These are phyloP conservation scores for Aptenodytes patagonicus DNA, from an alignment of 2,113 vertebrate species.

Conservation along the genomic window DNA sequence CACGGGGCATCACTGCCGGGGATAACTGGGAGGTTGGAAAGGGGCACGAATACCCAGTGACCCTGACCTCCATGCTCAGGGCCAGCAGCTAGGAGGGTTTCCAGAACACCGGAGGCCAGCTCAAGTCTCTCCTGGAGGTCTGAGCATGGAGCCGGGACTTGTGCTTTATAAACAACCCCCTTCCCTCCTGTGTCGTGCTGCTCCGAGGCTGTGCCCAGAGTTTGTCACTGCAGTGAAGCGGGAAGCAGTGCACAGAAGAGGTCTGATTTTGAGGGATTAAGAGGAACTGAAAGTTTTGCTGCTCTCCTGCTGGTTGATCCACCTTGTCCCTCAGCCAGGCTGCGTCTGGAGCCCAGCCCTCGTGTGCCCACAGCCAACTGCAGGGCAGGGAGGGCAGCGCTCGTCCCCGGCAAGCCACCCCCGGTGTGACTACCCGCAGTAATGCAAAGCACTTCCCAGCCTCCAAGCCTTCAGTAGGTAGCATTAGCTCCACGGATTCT, in stretches of 20 bases:
- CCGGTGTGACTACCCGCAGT: fast-evolving
- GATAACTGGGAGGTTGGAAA: background rate
- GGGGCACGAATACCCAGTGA: too few species aligned
- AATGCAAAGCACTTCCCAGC: background rate
- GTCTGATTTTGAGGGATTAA: background rate
- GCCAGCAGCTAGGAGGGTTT: background rate
- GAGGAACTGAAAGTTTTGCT: background rate
- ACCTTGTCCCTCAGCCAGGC: fast-evolving
- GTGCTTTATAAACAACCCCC: background rate
- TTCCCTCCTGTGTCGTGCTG: fast-evolving
- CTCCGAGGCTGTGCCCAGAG: background rate
- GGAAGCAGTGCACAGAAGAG: background rate
- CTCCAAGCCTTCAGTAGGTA: background rate
- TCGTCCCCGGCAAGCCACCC: fast-evolving
- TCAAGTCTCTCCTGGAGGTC: background rate
- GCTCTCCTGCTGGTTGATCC: background rate
- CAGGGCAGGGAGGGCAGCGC: background rate
- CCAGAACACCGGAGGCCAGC: background rate
- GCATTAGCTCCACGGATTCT: background rate
- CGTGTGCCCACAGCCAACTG: background rate
- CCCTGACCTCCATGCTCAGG: fast-evolving
- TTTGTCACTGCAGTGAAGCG: background rate
- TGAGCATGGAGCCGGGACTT: background rate
- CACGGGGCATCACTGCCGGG: fast-evolving
- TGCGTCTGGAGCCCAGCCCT: background rate